A percentile compares a stretch with the other conserved stretches of the same genome.
phyloP scores from a whole-genome alignment of 2,113 vertebrate genomes.

The Ahaetulla prasina region DNA sequence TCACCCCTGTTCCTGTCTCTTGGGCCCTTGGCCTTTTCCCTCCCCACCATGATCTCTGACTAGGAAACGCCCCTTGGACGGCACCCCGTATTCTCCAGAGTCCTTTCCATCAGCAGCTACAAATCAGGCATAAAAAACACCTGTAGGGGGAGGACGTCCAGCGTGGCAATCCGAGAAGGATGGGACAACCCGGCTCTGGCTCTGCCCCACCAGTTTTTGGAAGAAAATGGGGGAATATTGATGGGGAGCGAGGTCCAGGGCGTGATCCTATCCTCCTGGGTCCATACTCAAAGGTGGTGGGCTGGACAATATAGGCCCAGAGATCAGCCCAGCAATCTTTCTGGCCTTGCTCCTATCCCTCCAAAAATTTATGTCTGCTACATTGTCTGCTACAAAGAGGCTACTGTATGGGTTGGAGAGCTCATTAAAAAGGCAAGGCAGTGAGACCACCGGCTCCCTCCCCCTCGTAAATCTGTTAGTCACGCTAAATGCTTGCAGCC shows the following conservation, averaged over 20 bases:
- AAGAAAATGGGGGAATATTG: background rate
- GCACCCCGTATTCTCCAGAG: conserved; percentile 11
- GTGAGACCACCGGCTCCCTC: conserved; percentile 8
- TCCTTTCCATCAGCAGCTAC: conserved; percentile 1
- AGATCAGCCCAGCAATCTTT: background rate
- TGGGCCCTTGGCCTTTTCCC: conserved; percentile 3
- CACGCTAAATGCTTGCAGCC: conserved; percentile 9
- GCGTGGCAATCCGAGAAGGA: background rate
- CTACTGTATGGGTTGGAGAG: conserved; percentile 19
- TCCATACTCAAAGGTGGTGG: background rate
- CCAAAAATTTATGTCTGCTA: conserved; percentile 8
- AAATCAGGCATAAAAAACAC: conserved; percentile 20
- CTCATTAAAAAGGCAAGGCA: conserved; percentile 23
- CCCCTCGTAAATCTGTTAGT: conserved; percentile 34
- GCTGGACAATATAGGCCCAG: conserved; percentile 9
- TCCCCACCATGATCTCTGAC: background rate
- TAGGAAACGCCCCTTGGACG: conserved; percentile 1
- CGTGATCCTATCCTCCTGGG: background rate
- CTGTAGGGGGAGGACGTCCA: background rate
- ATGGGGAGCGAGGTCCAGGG: background rate
- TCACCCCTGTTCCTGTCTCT: background rate
- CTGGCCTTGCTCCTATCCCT: background rate
- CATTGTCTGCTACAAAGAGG: conserved; percentile 24
- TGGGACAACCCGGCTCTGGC: background rate
- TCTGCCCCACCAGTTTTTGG: background rate